phyloP scores from a whole-genome alignment of 2,888 invertebrate genomes.

The Acanthosepion lycidas region DNA sequence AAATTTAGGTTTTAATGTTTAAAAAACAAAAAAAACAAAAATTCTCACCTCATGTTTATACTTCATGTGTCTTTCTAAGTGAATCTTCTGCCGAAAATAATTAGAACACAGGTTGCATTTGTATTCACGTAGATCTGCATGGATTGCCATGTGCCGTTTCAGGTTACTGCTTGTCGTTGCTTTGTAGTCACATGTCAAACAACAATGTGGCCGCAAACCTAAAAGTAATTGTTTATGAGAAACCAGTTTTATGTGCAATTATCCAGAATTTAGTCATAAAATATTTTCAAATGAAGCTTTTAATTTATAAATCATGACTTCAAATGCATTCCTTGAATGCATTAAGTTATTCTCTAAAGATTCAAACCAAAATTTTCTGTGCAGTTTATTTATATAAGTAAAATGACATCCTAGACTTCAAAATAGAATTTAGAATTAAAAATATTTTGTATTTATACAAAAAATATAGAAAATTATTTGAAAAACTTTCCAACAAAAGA shows the following conservation, averaged over 20 bases:
- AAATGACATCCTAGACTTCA: too few relatives aligned
- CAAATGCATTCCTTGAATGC: too few relatives aligned
- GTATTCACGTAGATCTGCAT: conserved; percentile 65
- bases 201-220: conserved; percentile 66
- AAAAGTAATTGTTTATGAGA: background rate
- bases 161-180: conserved; percentile 72
- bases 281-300: background rate
- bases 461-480: too few relatives aligned
- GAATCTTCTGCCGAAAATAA: conserved; percentile 72
- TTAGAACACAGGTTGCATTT: conserved; percentile 64
- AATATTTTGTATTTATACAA: too few relatives aligned
- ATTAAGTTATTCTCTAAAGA: too few relatives aligned
- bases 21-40: background rate
- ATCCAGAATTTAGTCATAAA: conserved; percentile 34
- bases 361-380: too few relatives aligned
- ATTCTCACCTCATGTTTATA: conserved; percentile 70
- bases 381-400: too few relatives aligned
- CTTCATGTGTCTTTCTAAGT: conserved; percentile 70
- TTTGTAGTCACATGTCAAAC: conserved; percentile 65
- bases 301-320: too few relatives aligned
- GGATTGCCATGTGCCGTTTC: conserved; percentile 70
- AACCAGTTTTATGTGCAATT: background rate
- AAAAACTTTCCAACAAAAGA: too few relatives aligned
- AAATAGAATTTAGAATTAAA: too few relatives aligned
- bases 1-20: too few relatives aligned